Evolutionary conservation across 2,888 invertebrate genomes (phyloP), one percentile per base, ranked within the genome.

Genomic region (Nematopogon swammerdamellus): DNA sequence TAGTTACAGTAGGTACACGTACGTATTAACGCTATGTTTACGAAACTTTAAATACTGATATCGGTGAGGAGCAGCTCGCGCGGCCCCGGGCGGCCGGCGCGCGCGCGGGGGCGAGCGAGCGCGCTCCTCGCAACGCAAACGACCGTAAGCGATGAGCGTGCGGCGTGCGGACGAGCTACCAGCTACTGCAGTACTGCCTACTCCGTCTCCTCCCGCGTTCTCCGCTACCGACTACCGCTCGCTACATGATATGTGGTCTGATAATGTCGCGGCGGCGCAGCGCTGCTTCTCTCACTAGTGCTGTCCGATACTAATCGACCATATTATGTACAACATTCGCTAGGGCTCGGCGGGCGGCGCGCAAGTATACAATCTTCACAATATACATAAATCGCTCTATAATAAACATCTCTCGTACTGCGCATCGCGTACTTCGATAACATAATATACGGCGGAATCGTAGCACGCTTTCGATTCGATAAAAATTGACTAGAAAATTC

Each of bases 1-100:
- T 36, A 36, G 36, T 14, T 36, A 36, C 36, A 36, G 36, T 66
- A 64, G 72, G 68, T 74, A 76, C 72, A 75, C 72, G 75, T 71
- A 75, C 72, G 75, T 70, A 62, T 59, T 67, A 71, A 75, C 72
- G 70, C 77, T 77, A 77, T 73, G 57, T 62, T 74, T 74, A 76
- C 68, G 70, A 72, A 76, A 73, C 69, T 73, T 74, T 69, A 75
- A 76, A 79, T 77, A 79, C 77, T 76, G 77, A 73, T 76, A 73
- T 72, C 68, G 64, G 68, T 60, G 65, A 64, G 68, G 64, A 60
- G n/a, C n/a, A n/a, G n/a, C n/a, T n/a, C n/a, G n/a, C n/a, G n/a
- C n/a, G n/a, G n/a, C n/a, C n/a, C n/a, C 63, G 56, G 59, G 53
- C 36, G 14, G 14, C 6, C 36, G 36, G n/a, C n/a, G n/a, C n/a